These are phyloP conservation scores for Hyphantria cunea DNA, from an alignment of 1,140 invertebrate species.

Conservation along the genomic window DNA sequence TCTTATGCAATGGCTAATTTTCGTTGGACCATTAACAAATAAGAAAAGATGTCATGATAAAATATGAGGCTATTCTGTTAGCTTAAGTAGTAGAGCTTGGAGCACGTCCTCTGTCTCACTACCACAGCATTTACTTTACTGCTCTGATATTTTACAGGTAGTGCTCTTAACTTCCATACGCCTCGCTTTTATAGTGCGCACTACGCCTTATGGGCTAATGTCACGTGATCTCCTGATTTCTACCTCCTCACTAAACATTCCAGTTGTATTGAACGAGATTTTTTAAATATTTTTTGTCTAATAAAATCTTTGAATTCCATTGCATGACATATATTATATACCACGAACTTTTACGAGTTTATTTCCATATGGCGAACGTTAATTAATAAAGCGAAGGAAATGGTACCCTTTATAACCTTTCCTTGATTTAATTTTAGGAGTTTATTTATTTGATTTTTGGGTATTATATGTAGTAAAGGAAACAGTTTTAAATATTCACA, in stretches of 20 bases:
- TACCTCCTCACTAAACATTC: conserved; percentile 10
- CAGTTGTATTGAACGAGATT: conserved; percentile 1
- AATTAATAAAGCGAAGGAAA: background rate
- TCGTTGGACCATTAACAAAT: too few relatives aligned
- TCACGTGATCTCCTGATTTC: conserved; percentile 73
- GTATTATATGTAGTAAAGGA: background rate
- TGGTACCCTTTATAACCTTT: too few relatives aligned
- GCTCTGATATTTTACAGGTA: conserved; percentile 77
- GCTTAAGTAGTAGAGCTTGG: conserved; percentile 30
- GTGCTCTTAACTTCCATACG: conserved; percentile 78
- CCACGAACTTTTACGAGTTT: conserved; percentile 9
- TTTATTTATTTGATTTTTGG: background rate
- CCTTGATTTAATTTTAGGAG: background rate
- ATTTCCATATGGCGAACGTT: background rate
- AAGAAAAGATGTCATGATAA: conserved; percentile 24
- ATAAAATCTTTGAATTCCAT: conserved; percentile 4
- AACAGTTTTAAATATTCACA: conserved; percentile 20
- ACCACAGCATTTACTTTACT: conserved; percentile 78
- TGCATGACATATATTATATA: background rate
- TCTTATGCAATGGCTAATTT: too few relatives aligned
- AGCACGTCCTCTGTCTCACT: conserved; percentile 63
- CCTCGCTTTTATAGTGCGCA: conserved; percentile 72
- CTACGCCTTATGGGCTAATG: conserved; percentile 71
- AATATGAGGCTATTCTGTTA: conserved; percentile 23
- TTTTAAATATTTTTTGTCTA: conserved; percentile 5